Evolutionary conservation across 2,113 vertebrate genomes (phyloP).

Genomic region (Neotragus pygmaeus): DNA sequence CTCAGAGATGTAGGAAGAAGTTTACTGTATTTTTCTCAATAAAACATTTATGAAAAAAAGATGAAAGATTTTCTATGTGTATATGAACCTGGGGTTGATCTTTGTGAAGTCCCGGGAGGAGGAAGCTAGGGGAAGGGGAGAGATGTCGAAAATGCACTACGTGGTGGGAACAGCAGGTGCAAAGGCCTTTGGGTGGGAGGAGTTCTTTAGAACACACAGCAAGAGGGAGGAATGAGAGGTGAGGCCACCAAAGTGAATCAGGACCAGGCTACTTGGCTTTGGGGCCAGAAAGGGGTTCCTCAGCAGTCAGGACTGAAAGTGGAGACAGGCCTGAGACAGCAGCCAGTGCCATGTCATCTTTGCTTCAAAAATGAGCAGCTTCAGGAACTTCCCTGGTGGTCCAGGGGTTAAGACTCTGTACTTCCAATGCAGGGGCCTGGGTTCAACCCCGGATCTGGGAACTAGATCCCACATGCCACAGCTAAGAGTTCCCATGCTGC

Average conservation of each 20-base stretch:
- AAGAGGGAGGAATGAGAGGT: too few species aligned
- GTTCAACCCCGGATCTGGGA: background rate
- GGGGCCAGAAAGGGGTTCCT: background rate
- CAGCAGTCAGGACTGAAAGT: background rate
- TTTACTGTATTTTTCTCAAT: background rate
- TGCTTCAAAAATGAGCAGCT: background rate
- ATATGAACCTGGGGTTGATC: background rate
- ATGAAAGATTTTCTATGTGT: background rate
- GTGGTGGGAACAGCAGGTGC: background rate
- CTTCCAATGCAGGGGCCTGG: background rate
- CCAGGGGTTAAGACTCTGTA: background rate
- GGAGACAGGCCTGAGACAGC: rapidly evolving
- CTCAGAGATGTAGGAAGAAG: background rate
- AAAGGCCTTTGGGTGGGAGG: background rate
- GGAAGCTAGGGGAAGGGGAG: background rate
- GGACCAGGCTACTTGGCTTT: background rate
- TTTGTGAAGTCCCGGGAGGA: background rate
- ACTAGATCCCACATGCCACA: background rate
- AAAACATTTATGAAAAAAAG: background rate
- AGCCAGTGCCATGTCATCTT: rapidly evolving
- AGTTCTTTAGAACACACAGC: background rate
- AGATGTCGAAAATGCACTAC: too few species aligned
- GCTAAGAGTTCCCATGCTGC: background rate
- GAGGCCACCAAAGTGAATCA: background rate
- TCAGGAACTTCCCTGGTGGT: background rate